Evolutionary conservation across 2,888 invertebrate genomes (phyloP), one percentile per base, ranked within the genome.

Genomic region (Scaptomyza reducta): DNA sequence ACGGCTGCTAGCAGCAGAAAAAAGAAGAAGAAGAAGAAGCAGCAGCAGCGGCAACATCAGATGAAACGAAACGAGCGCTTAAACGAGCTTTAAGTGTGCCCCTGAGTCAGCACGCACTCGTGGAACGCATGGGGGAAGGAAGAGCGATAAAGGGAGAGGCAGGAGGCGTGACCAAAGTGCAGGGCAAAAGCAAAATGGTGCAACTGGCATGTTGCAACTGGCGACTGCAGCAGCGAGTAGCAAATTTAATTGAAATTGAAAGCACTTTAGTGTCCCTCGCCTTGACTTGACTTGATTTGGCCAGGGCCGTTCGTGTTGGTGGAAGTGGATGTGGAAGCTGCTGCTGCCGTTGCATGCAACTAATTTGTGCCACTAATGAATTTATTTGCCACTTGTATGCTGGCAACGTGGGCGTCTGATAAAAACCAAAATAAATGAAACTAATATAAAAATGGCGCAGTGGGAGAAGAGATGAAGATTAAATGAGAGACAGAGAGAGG

Each of bases 321-420:
- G 44, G 56, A 44, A 56, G 53, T 45, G 31, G 33, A 44, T 58
- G 53, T 45, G 31, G 38, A 14, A 47, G 51, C 41, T 42, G 47
- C 59, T 45, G 45, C 60, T 70, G 70, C 55, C 70, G 80, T 77
- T 86, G 87, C 85, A 87, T 87, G 82, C 85, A 83, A 85, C 87
- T 86, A 86, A 86, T 86, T 87, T 86, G 87, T 74, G 81, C 85
- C 85, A 85, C 87, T 86, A 87, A 86, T 85, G 85, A 86, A 86
- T 86, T 86, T 86, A 86, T 86, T 86, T 86, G 85, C 85, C 87
- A 86, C 87, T 86, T 86, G 85, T 87, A 87, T 84, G 85, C 83
- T 82, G 84, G 76, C 80, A 73, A 59, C 77, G 73, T 71, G 86
- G 88, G 83, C 72, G 86, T 86, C 83, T 81, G 80, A 70, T 68